Conservation (phyloP, 2,888 invertebrate genomes). For the Lordiphosa andalusiaca region DNA sequence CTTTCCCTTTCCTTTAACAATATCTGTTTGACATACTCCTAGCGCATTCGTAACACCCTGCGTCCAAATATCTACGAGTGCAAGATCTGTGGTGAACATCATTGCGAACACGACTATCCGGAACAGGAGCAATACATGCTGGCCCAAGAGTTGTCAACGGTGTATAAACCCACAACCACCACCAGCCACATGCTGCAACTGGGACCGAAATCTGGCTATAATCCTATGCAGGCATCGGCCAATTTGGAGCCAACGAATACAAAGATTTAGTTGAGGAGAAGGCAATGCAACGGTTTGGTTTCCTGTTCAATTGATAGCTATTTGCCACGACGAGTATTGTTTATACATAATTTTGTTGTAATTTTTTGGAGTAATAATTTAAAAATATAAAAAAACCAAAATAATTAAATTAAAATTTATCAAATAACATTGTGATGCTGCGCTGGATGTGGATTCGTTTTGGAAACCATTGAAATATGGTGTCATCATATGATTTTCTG, state of each 20-base stretch:
- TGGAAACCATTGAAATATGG: neutral
- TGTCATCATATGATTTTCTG: too few species aligned
- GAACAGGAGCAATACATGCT: conserved; percentile 81
- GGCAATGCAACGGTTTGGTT: conserved; percentile 18
- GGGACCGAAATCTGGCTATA: conserved; percentile 59
- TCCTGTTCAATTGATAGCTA: conserved; percentile 44
- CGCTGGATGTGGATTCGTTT: conserved; percentile 1
- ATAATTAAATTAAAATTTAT: conserved; percentile 10
- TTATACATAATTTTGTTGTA: conserved; percentile 47
- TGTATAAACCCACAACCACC: conserved; percentile 63
- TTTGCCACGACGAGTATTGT: conserved; percentile 49
- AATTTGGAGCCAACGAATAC: conserved; percentile 33
- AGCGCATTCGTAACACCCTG: conserved; percentile 89
- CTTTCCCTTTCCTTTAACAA: neutral
- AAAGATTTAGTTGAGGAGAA: conserved; percentile 2
- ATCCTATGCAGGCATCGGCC: conserved; percentile 61
- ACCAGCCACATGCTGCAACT: conserved; percentile 34
- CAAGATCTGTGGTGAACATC: conserved; percentile 87
- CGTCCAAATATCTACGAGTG: conserved; percentile 89
- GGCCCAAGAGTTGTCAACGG: conserved; percentile 77
- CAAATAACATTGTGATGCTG: conserved; percentile 14
- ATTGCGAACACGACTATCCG: conserved; percentile 86
- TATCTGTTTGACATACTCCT: rapidly evolving
- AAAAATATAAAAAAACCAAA: neutral
- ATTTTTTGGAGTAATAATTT: conserved; percentile 47